Evolutionary conservation across 2,113 vertebrate genomes (phyloP), one percentile per base, ranked within the genome.

Genomic region (Brienomyrus brachyistius): DNA sequence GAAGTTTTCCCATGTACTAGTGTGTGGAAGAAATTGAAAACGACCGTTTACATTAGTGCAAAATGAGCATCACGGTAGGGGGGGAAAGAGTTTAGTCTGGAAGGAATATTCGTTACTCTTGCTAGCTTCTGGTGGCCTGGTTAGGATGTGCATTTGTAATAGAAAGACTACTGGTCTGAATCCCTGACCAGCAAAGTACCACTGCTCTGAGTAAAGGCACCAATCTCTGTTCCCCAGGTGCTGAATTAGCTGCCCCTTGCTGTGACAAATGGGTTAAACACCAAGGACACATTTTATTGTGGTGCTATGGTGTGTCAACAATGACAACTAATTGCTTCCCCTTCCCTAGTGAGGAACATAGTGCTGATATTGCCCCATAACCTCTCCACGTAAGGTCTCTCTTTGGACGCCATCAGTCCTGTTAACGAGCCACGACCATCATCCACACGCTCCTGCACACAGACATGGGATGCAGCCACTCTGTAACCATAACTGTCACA

Each of bases 381-480:
- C 95, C 95, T 95, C 96, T 95, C 95, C 94, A 91, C 91, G 93
- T 94, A 91, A 91, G 90, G 92, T 92, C 91, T 90, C 93, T 88
- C 91, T 94, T 9, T 91, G 91, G 93, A 94, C 93, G 93, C 95
- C 93, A 95, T 95, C 94, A 94, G 90, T 89, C 90, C 40, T 82
- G 59, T 90, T 91, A 90, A 92, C 90, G 88, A 40, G 2, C 19
- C 27, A 51, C 59, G 77, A 43, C 59, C 48, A 52, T 45, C 21
- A 7, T 56, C 89, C 56, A 86, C 82, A 89, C 21, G 51, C 51
- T 11, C 74, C 52, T 59, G 40, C 43, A 66, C 51, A 66, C 13
- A 87, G 40, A 43, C 43, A 45, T n/a, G 59, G 59, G 9, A 70
- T 31, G 31, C n/a, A 13, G 62, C 62, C 1, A n/a, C 23, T 56